A percentile compares a stretch with the other conserved stretches of the same genome.
Conservation (phyloP, 2,888 invertebrate species). For the Rhodophaea formosa region DNA sequence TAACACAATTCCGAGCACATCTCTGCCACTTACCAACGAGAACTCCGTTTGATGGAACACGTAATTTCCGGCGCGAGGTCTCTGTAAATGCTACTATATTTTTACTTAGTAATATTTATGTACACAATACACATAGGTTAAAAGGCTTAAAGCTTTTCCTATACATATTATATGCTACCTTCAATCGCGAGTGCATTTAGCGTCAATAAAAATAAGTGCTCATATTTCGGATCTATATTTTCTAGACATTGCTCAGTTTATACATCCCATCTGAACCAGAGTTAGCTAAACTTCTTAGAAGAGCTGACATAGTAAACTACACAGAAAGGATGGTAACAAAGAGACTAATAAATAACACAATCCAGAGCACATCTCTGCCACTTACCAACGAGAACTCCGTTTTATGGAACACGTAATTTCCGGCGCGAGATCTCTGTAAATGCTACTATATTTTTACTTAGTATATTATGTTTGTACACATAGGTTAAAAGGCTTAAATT, state of each 20-base stretch:
- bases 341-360: not conserved
- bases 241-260: too few species aligned
- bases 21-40: not conserved
- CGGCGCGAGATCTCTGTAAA: not conserved
- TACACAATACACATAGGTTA: too few species aligned
- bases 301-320: not conserved
- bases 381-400: not conserved
- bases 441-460: not conserved
- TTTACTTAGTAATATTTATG: not conserved
- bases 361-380: not conserved
- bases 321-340: not conserved
- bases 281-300: not conserved
- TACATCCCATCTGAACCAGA: too few species aligned
- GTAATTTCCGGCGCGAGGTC: not conserved
- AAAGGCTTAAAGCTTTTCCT: too few species aligned
- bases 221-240: too few species aligned
- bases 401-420: slow-evolving; percentile 7
- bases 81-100: not conserved
- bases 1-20: not conserved
- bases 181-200: too few species aligned
- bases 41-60: slow-evolving; percentile 5
- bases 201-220: too few species aligned
- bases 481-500: too few species aligned
- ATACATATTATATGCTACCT: too few species aligned
- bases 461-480: too few species aligned